phyloP scores from a whole-genome alignment of 1,140 invertebrate genomes.

The Ylistrum balloti region DNA sequence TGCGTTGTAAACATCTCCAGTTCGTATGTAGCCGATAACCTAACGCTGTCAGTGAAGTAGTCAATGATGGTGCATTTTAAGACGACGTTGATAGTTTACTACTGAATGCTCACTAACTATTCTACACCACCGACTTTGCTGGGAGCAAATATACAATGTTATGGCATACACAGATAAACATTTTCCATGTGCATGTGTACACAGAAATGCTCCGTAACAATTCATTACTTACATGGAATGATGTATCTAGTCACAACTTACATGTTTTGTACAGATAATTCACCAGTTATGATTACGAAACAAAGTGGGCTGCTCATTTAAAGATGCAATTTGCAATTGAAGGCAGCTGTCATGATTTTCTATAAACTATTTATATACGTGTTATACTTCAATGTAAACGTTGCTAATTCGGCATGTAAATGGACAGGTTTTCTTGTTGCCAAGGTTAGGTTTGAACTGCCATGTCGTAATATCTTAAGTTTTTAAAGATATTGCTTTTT shows the following conservation, averaged over 20 bases:
- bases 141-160: neutral
- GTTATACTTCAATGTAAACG: neutral
- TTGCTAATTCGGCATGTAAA: too few species aligned
- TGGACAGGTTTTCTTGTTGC: too few species aligned
- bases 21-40: too few species aligned
- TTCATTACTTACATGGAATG: neutral
- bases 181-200: neutral
- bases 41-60: too few species aligned
- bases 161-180: neutral
- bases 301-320: conserved; percentile 9
- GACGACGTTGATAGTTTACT: too few species aligned
- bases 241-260: neutral
- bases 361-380: neutral
- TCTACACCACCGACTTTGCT: neutral
- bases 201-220: neutral
- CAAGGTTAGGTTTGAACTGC: too few species aligned
- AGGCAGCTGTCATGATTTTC: neutral
- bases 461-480: too few species aligned
- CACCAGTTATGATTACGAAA: neutral
- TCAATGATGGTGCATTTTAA: too few species aligned
- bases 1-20: too few species aligned
- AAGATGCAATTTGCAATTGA: neutral
- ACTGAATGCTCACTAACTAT: too few species aligned
- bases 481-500: too few species aligned
- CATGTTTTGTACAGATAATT: neutral